Percentiles rank a stretch among this genome's conserved stretches.
phyloP scores from a whole-genome alignment of 2,113 vertebrate genomes.

The Prionailurus bengalensis region DNA sequence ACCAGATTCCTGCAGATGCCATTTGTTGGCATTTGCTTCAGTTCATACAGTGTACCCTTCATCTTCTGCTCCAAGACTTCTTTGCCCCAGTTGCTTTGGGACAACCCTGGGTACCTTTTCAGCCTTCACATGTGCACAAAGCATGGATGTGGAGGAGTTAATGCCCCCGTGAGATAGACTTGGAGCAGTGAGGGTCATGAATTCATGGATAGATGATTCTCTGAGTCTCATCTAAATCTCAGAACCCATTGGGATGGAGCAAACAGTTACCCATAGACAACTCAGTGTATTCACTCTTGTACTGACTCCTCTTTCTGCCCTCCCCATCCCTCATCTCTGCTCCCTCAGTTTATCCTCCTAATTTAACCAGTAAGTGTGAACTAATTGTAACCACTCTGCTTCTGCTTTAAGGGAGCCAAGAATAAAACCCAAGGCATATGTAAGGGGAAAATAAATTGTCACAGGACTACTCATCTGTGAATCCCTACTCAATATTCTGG shows the following conservation, averaged over 20 bases:
- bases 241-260: neutral
- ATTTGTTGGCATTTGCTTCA: neutral
- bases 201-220: neutral
- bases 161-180: neutral
- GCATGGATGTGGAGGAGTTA: neutral
- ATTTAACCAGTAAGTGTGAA: neutral
- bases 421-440: neutral
- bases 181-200: neutral
- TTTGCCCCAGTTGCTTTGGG: neutral
- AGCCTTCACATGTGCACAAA: neutral
- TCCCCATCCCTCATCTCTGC: neutral
- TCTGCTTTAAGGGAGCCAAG: neutral
- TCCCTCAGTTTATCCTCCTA: neutral
- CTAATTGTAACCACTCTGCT: neutral
- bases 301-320: neutral
- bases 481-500: neutral
- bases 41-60: neutral
- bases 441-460: neutral
- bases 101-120: neutral
- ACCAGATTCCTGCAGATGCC: neutral
- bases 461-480: neutral
- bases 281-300: neutral
- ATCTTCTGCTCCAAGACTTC: neutral
- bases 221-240: neutral
- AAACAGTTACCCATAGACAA: neutral